Evolutionary conservation across 2,888 invertebrate genomes (phyloP).

Genomic region (Brachyopa scutellaris): DNA sequence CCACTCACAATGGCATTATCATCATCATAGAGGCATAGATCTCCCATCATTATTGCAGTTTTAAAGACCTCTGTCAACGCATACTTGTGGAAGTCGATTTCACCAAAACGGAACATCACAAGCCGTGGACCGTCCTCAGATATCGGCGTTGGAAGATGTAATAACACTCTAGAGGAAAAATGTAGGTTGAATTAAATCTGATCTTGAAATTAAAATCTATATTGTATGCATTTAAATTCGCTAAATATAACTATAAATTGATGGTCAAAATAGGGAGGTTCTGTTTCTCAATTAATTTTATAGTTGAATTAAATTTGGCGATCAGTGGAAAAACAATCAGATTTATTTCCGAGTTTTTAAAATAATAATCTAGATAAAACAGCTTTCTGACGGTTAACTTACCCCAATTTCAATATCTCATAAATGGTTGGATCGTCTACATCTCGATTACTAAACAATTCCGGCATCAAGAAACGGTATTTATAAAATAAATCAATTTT

Average conservation of each 20-base stretch:
- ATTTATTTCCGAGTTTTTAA: too few species aligned
- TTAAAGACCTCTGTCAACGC: conserved; percentile 82
- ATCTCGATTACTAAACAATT: conserved; percentile 82
- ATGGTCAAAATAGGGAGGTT: too few species aligned
- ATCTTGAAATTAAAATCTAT: too few species aligned
- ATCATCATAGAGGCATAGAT: conserved; percentile 84
- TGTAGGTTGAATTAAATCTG: too few species aligned
- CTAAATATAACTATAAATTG: too few species aligned
- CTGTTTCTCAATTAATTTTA: too few species aligned
- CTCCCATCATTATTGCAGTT: conserved; percentile 83
- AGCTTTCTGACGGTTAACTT: conserved; percentile 47
- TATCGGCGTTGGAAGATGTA: conserved; percentile 74
- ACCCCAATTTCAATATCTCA: conserved; percentile 78
- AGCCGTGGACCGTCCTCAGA: conserved; percentile 82
- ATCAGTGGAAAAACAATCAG: too few species aligned
- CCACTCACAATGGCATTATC: conserved; percentile 83
- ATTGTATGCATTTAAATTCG: too few species aligned
- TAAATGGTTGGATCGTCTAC: conserved; percentile 76
- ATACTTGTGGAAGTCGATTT: conserved; percentile 79
- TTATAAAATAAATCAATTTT: conserved; percentile 85
- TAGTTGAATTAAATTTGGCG: too few species aligned
- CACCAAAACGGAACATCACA: conserved; percentile 82
- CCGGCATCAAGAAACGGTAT: conserved; percentile 82
- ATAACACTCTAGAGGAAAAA: conserved; percentile 37
- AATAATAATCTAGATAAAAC: too few species aligned